Evolutionary conservation across 1,140 invertebrate species (phyloP), one percentile per base, ranked within the genome.

Genomic region (Trichonephila inaurata): DNA sequence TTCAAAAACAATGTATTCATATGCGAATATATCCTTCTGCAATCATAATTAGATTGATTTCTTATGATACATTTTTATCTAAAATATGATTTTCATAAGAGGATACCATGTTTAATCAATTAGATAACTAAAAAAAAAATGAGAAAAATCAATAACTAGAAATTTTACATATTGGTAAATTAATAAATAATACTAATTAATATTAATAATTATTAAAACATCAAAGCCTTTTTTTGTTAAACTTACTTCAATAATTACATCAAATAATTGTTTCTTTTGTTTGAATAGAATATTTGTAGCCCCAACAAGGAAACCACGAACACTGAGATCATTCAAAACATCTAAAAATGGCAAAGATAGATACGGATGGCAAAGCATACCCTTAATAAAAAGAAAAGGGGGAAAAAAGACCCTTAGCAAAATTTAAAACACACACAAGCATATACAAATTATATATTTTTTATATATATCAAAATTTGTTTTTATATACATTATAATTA

Each of bases 221-320:
- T 24, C 6, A 77, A 18, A 33, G 18, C 16, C 18, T 77, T 77
- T 18, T 28, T 5, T 18, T 12, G 10, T n/a, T 69, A 0, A 60
- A 95, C 95, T 96, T 95, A 99, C 97, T 96, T 99, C 99, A 18
- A 99, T 97, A 87, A 99, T 96, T 60, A 98, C 97, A 96, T 99
- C 99, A 95, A 98, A 98, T 8, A 99, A 96, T 95, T 99, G 98
- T 93, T 97, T 97, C 95, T 99, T 99, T 95, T 99, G 99, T 96
- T 99, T 98, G 95, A 99, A 99, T 12, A 99, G 96, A 24, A 99
- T 97, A 97, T 99, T 99, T 64, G 99, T 99, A 14, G 99, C 99
- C 85, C 99, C 99, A 94, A 99, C 98, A 64, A 99, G 96, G 96
- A 99, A 99, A 83, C 98, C 98, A 94, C 98, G 96, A 12, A 99